A percentile compares a stretch with the other conserved stretches of the same genome.
Conservation (phyloP, 2,888 invertebrate species). For the Cheilosia pagana region DNA sequence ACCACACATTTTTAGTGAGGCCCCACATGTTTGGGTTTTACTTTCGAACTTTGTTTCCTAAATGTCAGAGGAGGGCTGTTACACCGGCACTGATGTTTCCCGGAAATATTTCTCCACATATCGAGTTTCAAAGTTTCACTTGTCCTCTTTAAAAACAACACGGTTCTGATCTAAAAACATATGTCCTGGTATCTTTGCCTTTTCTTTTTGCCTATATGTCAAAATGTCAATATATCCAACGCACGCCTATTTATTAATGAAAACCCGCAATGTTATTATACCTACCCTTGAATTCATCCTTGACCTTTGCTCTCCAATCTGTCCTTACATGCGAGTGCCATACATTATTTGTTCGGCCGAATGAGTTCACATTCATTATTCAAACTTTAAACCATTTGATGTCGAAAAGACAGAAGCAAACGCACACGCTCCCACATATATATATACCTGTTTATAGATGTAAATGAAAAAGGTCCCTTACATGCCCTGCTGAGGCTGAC, state of each 20-base stretch:
- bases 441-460: background rate
- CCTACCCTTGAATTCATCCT: background rate
- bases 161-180: too few species aligned
- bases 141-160: too few species aligned
- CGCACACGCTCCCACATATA: background rate
- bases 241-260: slow-evolving; percentile 15
- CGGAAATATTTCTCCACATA: too few species aligned
- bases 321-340: slow-evolving; percentile 25
- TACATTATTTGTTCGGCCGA: slow-evolving; percentile 32
- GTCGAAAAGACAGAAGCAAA: background rate
- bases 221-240: too few species aligned
- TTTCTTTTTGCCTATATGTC: too few species aligned
- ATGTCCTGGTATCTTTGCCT: too few species aligned
- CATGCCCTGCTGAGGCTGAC: background rate
- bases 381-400: slow-evolving; percentile 52
- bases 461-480: slow-evolving; percentile 14
- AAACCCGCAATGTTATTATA: slow-evolving; percentile 6
- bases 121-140: too few species aligned
- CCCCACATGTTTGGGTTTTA: too few species aligned
- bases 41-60: too few species aligned
- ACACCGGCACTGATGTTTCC: too few species aligned
- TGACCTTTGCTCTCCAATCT: slow-evolving; percentile 13
- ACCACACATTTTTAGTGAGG: too few species aligned
- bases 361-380: slow-evolving; percentile 57
- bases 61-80: too few species aligned